Conservation (phyloP, 2,113 vertebrate species). For the Paracyprichromis sp. region DNA sequence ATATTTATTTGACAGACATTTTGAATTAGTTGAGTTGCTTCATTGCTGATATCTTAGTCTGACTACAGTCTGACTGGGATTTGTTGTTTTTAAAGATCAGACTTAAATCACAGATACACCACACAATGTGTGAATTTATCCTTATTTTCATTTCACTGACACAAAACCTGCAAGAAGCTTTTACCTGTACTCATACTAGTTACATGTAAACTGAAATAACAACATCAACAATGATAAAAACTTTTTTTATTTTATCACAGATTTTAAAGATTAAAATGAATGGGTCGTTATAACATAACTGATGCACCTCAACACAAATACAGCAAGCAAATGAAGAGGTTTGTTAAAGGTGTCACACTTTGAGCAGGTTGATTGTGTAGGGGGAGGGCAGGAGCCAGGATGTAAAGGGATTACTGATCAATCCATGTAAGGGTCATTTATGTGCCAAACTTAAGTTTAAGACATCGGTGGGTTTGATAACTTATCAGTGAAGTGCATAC, state of each 20-base stretch:
- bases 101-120: neutral
- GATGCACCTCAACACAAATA: neutral
- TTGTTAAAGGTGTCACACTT: neutral
- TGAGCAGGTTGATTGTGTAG: neutral
- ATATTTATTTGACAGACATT: neutral
- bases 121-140: neutral
- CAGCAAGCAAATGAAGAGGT: neutral
- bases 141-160: neutral
- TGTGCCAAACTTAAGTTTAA: neutral
- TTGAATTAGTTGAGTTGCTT: neutral
- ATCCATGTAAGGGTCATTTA: neutral
- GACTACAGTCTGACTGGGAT: neutral
- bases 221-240: neutral
- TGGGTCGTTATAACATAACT: neutral
- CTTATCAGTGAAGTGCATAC: neutral
- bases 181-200: neutral
- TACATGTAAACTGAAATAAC: neutral
- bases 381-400: neutral
- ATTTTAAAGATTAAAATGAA: neutral
- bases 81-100: neutral
- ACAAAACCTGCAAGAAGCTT: neutral
- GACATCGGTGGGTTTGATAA: neutral
- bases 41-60: neutral
- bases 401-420: conserved; percentile 2
- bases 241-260: neutral